phyloP scores from a whole-genome alignment of 1,140 invertebrate genomes.

The Acyrthosiphon pisum region DNA sequence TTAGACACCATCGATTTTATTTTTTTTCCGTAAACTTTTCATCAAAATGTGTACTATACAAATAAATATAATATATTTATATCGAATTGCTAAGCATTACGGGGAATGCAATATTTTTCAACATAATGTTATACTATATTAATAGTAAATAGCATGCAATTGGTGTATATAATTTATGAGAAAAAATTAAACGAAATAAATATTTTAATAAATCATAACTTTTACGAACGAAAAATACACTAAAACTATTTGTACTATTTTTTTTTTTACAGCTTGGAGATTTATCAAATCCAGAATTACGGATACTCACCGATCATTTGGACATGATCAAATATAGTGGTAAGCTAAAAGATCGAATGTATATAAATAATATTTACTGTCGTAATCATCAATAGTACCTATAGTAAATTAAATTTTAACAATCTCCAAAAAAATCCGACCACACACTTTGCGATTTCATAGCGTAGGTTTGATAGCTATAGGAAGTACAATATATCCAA shows the following conservation, averaged over 20 bases:
- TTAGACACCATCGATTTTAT: no score
- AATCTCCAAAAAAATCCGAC: not conserved
- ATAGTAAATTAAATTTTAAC: not conserved
- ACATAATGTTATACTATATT: not conserved
- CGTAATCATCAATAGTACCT: not conserved
- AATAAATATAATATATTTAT: no score
- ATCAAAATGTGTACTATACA: no score
- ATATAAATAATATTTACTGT: no score
- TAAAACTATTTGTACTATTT: no score
- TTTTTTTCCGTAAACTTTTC: no score
- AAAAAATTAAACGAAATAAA: not conserved
- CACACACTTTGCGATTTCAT: not conserved
- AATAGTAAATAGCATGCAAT: no score
- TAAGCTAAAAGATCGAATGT: conserved; percentile 64
- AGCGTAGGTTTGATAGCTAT: not conserved
- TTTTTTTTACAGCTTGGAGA: conserved; percentile 77
- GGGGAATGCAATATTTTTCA: not conserved
- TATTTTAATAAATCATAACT: not conserved
- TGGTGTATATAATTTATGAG: not conserved
- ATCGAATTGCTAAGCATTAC: no score
- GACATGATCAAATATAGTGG: conserved; percentile 87
- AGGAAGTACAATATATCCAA: no score
- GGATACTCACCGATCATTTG: conserved; percentile 85
- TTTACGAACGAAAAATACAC: not conserved
- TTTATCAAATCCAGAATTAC: conserved; percentile 83